A percentile compares a stretch with the other conserved stretches of the same genome.
phyloP scores from a whole-genome alignment of 1,140 invertebrate species.

The Drosophila kanapiae region DNA sequence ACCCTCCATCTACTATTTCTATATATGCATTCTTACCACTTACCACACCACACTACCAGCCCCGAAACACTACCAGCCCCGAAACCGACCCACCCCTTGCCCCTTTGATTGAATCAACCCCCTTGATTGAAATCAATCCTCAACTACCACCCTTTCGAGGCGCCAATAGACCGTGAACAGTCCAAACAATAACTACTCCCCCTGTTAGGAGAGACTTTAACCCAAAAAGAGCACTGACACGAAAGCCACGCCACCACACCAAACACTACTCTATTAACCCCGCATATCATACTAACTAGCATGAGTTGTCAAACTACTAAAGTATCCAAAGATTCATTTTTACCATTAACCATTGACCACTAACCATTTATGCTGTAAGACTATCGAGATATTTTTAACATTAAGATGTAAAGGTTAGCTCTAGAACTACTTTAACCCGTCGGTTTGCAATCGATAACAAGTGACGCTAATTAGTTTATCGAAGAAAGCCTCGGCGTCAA shows the following conservation, averaged over 20 bases:
- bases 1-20: conserved; percentile 36
- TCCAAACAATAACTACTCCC: conserved; percentile 17
- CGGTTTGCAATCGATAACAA: too few species aligned
- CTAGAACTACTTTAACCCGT: not conserved
- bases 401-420: not conserved
- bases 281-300: conserved; percentile 33
- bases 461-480: too few species aligned
- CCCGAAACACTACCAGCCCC: not conserved
- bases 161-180: conserved; percentile 66
- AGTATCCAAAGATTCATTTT: not conserved
- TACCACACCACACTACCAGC: conserved; percentile 3
- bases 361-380: not conserved
- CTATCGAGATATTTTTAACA: not conserved
- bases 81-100: conserved; percentile 11
- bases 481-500: too few species aligned
- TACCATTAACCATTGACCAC: not conserved
- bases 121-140: conserved; percentile 27
- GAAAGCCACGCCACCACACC: conserved; percentile 32
- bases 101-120: conserved; percentile 26
- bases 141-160: conserved; percentile 24
- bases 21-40: conserved; percentile 22
- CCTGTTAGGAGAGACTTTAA: conserved; percentile 13
- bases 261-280: conserved; percentile 15
- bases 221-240: conserved; percentile 38
- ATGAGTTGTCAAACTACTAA: conserved; percentile 21